Percentiles rank a stretch among this genome's conserved stretches.
Conservation (phyloP, 2,797 vertebrate species). For the Salarias fasciatus region DNA sequence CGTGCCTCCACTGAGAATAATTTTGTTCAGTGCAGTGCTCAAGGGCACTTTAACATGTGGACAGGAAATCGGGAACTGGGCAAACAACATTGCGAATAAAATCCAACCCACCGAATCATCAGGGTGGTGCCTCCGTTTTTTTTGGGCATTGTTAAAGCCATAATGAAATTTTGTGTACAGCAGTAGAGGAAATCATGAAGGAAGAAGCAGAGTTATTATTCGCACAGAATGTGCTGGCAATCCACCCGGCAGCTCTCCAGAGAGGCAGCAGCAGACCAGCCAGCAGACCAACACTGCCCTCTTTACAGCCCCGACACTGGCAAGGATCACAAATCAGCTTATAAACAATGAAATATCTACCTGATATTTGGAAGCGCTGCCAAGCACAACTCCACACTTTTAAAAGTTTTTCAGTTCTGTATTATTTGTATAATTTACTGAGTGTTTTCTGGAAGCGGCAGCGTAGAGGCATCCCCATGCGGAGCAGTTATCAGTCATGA, state of each 20-base stretch:
- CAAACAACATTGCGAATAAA: no score
- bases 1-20: no score
- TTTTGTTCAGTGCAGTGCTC: no score
- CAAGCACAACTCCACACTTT: no score
- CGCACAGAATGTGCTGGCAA: background rate
- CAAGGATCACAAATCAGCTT: background rate
- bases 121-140: no score
- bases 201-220: background rate
- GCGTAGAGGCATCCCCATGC: background rate
- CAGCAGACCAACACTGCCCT: background rate
- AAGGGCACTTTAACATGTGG: no score
- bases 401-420: no score
- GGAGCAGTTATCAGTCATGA: constrained; percentile 10
- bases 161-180: no score
- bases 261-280: background rate
- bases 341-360: background rate
- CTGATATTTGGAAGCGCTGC: background rate
- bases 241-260: background rate
- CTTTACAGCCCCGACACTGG: background rate
- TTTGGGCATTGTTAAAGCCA: no score
- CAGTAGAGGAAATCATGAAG: background rate
- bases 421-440: no score
- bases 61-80: no score
- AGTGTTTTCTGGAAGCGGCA: background rate
- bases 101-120: no score